Conservation (phyloP, 2,113 vertebrate genomes). For the Condylura cristata region DNA sequence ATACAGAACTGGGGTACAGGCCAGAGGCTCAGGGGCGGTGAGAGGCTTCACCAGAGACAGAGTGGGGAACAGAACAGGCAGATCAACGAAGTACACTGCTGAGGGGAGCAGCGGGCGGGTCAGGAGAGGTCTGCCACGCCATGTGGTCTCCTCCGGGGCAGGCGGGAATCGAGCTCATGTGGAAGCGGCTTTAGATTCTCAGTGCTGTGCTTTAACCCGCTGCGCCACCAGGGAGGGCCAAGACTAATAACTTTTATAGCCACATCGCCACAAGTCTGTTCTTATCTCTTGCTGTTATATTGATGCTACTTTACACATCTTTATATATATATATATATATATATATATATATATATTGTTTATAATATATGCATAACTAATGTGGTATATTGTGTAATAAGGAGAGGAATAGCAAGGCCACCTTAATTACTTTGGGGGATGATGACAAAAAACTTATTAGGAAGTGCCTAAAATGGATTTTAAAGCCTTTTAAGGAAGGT, state of each 20-base stretch:
- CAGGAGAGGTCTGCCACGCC: too few species aligned
- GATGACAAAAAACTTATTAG: not conserved
- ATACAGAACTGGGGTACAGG: too few species aligned
- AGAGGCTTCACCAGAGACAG: too few species aligned
- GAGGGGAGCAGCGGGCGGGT: too few species aligned
- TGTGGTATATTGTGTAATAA: not conserved
- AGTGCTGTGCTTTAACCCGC: too few species aligned
- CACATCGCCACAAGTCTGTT: not conserved
- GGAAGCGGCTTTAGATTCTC: too few species aligned
- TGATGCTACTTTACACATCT: not conserved
- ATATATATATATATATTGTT: not conserved
- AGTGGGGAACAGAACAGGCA: too few species aligned
- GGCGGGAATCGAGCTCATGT: too few species aligned
- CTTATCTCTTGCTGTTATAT: not conserved
- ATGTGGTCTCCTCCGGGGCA: too few species aligned
- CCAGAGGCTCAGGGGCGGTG: too few species aligned
- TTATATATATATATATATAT: not conserved
- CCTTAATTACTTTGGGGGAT: not conserved
- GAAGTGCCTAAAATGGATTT: not conserved
- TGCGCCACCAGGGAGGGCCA: too few species aligned
- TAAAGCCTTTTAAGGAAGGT: not conserved
- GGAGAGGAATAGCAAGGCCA: not conserved
- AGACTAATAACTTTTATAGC: not conserved
- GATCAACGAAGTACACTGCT: too few species aligned
- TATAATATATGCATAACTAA: not conserved